Base-by-base conservation (phyloP, 2,113 vertebrate species). In the Indicator maculatus region DNA sequence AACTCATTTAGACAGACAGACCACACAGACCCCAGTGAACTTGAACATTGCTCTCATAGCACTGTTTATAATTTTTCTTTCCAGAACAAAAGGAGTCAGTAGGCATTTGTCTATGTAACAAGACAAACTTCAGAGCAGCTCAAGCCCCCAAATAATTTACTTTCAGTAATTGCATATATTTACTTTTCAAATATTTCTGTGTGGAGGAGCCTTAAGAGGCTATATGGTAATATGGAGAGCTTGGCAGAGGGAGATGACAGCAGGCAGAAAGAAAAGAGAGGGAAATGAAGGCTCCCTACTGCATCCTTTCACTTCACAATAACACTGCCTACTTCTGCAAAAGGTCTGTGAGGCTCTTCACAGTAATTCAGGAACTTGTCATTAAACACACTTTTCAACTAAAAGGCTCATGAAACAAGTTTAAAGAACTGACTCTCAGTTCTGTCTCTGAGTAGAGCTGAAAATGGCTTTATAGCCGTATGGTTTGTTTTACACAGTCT, bases 381-480 rank as follows among this genome's bases (percentile, higher is more conserved):
- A 45, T 70, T 59, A 71, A 56, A 56, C 77, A 56, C 66, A 55
- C 15, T 76, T 81, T 75, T 84, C 60, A 80, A 23, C 26, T 18
- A 41, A 82, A 70, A 76, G 6, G 36, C 26, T 69, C 41, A 11
- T 45, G 39, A 91, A 88, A 59, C 24, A 38, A 71, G 11, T 71
- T 71, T 30, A 72, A 80, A 87, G 60, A 70, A 36, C 21, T 41
- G 21, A 63, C 33, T 87, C 20, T 73, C 19, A 18, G 50, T 60
- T 88, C 44, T 64, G 39, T 45, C 39, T 79, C 75, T 50, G 47
- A 89, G 45, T 8, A 73, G 41, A 64, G 58, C 26, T 74, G 82
- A 91, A 72, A 80, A 28, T 33, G 86, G 83, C 28, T 75, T 93
- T 91, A 86, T 39, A 95, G 83, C 58, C 73, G 91, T 74, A 16